These are phyloP conservation scores for Pristis pectinata DNA, from an alignment of 2,797 vertebrate species.

Conservation along the genomic window DNA sequence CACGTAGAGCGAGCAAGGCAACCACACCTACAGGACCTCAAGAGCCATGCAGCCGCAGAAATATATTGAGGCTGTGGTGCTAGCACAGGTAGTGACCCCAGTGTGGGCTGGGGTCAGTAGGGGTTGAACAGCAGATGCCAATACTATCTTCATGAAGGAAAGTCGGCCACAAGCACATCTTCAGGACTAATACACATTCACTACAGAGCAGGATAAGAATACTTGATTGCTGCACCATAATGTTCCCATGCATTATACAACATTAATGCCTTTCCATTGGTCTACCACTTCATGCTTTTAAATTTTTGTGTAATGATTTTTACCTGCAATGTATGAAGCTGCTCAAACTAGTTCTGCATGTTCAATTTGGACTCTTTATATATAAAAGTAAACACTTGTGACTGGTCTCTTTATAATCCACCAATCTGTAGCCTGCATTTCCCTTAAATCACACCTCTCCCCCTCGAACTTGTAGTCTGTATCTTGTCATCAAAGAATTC, in stretches of 20 bases:
- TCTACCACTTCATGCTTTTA: not conserved
- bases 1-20: too few species aligned
- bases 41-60: too few species aligned
- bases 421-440: not conserved
- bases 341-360: not conserved
- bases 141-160: not conserved
- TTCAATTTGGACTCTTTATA: not conserved
- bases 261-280: not conserved
- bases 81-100: too few species aligned
- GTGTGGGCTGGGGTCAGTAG: too few species aligned
- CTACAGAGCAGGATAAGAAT: not conserved
- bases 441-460: not conserved
- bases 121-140: too few species aligned
- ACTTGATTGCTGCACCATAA: not conserved
- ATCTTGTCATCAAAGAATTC: not conserved
- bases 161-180: not conserved
- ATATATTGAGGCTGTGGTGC: too few species aligned
- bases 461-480: not conserved
- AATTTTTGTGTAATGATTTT: not conserved
- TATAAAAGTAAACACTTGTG: not conserved
- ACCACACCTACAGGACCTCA: too few species aligned
- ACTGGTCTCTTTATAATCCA: not conserved
- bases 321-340: not conserved
- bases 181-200: not conserved
- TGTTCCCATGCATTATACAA: not conserved